Conservation (phyloP, 2,113 vertebrate species). For the Sitta europaea region DNA sequence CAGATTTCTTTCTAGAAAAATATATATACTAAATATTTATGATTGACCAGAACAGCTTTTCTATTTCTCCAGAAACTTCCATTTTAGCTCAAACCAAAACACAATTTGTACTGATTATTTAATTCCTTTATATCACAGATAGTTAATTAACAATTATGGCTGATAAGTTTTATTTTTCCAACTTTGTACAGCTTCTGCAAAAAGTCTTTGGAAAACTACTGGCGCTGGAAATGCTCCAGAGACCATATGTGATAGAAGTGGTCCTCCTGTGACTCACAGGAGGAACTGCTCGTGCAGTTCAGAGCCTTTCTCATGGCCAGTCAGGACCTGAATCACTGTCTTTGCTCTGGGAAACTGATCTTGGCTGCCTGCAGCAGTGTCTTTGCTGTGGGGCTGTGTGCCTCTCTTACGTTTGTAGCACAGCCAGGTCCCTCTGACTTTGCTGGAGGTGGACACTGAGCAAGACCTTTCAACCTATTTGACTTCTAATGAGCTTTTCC, state of each 20-base stretch:
- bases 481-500: not conserved
- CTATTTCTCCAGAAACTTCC: not conserved
- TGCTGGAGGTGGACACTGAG: not conserved
- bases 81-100: not conserved
- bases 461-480: not conserved
- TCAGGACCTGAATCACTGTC: not conserved
- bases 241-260: not conserved
- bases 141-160: not conserved
- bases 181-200: not conserved
- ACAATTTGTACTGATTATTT: not conserved
- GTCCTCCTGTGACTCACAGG: not conserved
- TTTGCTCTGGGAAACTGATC: not conserved
- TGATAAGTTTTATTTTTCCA: not conserved
- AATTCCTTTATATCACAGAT: not conserved
- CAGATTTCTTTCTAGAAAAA: not conserved
- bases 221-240: not conserved
- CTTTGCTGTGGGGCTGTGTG: not conserved
- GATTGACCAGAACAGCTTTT: not conserved
- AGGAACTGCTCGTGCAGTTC: not conserved
- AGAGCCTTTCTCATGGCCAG: not conserved
- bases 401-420: not conserved
- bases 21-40: not conserved
- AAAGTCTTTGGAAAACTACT: not conserved
- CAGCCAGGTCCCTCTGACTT: not conserved
- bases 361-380: not conserved